These are phyloP conservation scores for Thereva nobilitata DNA, from an alignment of 2,888 invertebrate species.

Conservation along the genomic window DNA sequence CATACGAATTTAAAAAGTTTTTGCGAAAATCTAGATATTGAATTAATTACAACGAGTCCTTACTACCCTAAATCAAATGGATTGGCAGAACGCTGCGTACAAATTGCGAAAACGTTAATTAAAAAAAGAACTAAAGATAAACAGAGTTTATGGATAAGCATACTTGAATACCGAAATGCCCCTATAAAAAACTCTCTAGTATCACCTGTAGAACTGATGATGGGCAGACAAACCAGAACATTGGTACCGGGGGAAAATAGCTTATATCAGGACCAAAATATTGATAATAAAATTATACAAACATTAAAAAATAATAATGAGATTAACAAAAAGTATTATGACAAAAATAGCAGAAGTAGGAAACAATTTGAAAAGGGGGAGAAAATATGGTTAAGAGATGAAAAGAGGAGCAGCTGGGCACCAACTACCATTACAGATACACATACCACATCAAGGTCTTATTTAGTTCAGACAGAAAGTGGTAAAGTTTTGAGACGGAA, in stretches of 20 bases:
- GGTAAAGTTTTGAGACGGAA: constrained; percentile 8
- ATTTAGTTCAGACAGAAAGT: neutral
- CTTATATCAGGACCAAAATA: neutral
- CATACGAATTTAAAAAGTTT: constrained; percentile 44
- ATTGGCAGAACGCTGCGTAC: constrained; percentile 22
- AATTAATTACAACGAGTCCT: constrained; percentile 42
- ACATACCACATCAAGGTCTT: constrained; percentile 12
- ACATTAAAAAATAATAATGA: constrained; percentile 8
- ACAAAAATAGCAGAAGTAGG: neutral
- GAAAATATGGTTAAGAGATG: constrained; percentile 21
- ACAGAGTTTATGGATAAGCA: constrained; percentile 1
- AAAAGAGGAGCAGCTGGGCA: neutral
- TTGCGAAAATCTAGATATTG: constrained; percentile 43
- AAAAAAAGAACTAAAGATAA: constrained; percentile 10
- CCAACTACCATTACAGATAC: neutral
- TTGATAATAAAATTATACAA: neutral
- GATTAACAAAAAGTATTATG: constrained; percentile 23
- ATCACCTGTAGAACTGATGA: constrained; percentile 12
- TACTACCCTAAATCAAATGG: constrained; percentile 24
- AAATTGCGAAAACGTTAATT: constrained; percentile 21
- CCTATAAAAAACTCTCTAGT: constrained; percentile 11
- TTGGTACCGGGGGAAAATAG: constrained; percentile 10
- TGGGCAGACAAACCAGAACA: constrained; percentile 14
- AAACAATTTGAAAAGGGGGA: constrained; percentile 7
- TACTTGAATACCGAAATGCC: constrained; percentile 29